Base-by-base conservation (phyloP, 2,113 vertebrate species). In the Planiliza haematocheilus region DNA sequence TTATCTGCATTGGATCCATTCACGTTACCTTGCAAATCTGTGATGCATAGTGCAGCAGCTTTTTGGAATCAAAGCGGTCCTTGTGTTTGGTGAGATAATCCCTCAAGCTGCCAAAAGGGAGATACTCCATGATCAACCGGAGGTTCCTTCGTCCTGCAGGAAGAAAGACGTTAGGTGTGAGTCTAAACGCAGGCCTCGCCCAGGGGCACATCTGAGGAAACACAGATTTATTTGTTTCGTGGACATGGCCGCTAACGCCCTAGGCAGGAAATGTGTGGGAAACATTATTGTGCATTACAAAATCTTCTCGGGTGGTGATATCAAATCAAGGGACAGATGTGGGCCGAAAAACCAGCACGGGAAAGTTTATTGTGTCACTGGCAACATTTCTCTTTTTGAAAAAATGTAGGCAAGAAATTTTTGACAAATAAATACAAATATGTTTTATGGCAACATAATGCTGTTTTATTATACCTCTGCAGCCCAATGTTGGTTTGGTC, bases 61-160 rank as follows among this genome's bases (percentile, higher is more conserved):
- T 98, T 87, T 93, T 97, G 91, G 95, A 95, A 77, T 99, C 96
- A 69, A 98, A 94, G 55, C 94, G 93, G 7, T 97, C 96, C 62
- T 95, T 98, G 90, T 98, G 95, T 79, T 99, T 99, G 70, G 95
- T 95, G 43, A 99, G 94, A 86, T 99, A 99, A 87, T 99, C 98
- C 84, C 97, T 94, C 86, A 99, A 91, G 88, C 97, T 99, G 85
- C 98, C 98, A 51, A 94, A 96, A 4, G 98, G 98, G 58, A 99
- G 94, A 73, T 97, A 99, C 79, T 99, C 98, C 98, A 99, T 99
- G 86, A 99, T 96, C 78, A 99, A 92, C 70, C 95, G 94, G 38
- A 99, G 90, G 91, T 99, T 99, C 77, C 92, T 95, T 13, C 97
- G 94, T 10, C 98, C 98, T 95, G 82, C 11, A 39, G 14, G 36